Percentiles rank a stretch among this genome's conserved stretches.
phyloP scores from a whole-genome alignment of 2,888 invertebrate genomes.

The Nomada ferruginata region DNA sequence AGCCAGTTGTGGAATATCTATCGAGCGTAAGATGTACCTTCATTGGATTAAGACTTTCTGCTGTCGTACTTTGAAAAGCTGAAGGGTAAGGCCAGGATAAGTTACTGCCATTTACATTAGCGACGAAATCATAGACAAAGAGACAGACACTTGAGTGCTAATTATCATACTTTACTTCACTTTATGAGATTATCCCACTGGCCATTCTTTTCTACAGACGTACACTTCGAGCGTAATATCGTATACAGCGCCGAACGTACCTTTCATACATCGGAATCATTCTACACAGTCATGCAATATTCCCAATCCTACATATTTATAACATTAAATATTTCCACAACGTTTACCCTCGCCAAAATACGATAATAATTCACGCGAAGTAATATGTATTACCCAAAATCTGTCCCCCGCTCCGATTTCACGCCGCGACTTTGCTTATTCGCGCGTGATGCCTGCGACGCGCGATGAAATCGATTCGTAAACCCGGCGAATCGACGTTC shows the following conservation, averaged over 20 bases:
- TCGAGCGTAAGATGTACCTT: conserved; percentile 51
- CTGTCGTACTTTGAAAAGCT: conserved; percentile 21
- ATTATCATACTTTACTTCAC: conserved; percentile 50
- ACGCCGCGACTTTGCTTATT: background rate
- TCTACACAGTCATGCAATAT: too few species aligned
- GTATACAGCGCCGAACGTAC: too few species aligned
- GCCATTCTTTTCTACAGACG: background rate
- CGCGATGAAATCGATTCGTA: conserved; percentile 14
- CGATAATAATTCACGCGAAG: too few species aligned
- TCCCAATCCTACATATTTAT: too few species aligned
- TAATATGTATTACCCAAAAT: background rate
- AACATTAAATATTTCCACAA: too few species aligned
- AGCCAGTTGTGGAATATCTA: conserved; percentile 16
- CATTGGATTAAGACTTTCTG: conserved; percentile 58
- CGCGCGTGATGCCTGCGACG: background rate
- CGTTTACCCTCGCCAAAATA: too few species aligned
- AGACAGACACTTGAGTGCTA: conserved; percentile 27
- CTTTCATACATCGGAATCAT: too few species aligned
- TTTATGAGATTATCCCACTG: conserved; percentile 1
- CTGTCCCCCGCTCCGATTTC: background rate
- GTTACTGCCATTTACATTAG: conserved; percentile 53
- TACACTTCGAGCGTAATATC: background rate
- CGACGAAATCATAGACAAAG: conserved; percentile 28
- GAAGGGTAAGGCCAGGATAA: conserved; percentile 45
- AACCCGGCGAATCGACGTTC: conserved; percentile 1